A percentile compares a stretch with the other conserved stretches of the same genome.
phyloP scores from a whole-genome alignment of 2,797 vertebrate genomes.

The Spondyliosoma cantharus region DNA sequence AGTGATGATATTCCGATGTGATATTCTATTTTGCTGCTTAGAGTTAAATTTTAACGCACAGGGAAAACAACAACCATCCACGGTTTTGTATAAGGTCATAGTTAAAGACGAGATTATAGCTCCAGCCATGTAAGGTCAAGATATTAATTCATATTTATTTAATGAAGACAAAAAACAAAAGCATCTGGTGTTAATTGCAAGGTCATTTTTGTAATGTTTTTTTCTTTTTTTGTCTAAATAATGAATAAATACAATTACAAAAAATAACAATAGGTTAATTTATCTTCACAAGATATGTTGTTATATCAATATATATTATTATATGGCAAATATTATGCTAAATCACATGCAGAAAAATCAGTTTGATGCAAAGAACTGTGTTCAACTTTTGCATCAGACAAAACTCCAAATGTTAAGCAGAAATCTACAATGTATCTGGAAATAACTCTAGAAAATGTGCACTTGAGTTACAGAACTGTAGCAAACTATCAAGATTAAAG shows the following conservation, averaged over 20 bases:
- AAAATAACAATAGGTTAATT: conserved; percentile 57
- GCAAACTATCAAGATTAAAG: background rate
- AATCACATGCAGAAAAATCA: background rate
- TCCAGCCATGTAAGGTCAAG: conserved; percentile 84
- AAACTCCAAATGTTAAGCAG: background rate
- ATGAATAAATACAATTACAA: conserved; percentile 3
- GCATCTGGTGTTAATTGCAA: conserved; percentile 59
- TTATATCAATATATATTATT: background rate
- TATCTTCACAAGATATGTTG: background rate
- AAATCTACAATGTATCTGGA: background rate
- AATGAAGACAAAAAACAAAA: conserved; percentile 84
- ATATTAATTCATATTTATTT: conserved; percentile 70
- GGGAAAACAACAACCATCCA: conserved; percentile 82
- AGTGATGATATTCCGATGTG: background rate
- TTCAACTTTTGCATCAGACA: background rate
- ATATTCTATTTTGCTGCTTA: background rate
- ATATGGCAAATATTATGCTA: background rate
- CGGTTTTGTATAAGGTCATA: conserved; percentile 92
- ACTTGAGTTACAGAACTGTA: background rate
- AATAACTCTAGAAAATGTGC: background rate
- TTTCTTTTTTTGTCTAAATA: conserved; percentile 45
- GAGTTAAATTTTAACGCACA: too few relatives aligned
- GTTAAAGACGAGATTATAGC: conserved; percentile 88
- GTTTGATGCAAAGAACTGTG: background rate
- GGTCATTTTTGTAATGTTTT: conserved; percentile 51